Conservation (phyloP, 2,797 vertebrate species). For the Cephalopachus bancanus region DNA sequence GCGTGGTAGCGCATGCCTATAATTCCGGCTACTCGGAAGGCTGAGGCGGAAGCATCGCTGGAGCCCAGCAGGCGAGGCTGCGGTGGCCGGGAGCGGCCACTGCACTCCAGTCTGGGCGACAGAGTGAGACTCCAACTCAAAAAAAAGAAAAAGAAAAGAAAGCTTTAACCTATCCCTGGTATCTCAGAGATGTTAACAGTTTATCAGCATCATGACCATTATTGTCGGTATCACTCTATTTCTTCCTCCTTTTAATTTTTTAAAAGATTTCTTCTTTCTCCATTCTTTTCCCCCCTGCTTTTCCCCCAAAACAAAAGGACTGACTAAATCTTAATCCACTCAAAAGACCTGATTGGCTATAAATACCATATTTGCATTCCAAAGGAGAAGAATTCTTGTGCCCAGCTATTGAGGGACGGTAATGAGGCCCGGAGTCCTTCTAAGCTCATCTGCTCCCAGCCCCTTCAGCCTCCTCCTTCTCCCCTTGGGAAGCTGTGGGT, state of each 20-base stretch:
- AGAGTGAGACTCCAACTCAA: no score
- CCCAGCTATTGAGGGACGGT: background rate
- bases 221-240: background rate
- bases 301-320: background rate
- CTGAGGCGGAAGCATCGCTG: no score
- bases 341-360: background rate
- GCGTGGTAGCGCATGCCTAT: no score
- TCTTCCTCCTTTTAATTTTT: background rate
- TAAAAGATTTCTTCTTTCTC: background rate
- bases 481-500: background rate
- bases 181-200: background rate
- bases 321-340: background rate
- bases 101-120: no score
- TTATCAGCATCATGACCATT: no score
- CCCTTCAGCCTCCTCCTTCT: background rate
- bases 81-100: no score
- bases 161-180: background rate
- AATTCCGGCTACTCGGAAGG: no score
- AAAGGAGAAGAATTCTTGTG: background rate
- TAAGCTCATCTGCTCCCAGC: background rate
- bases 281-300: background rate
- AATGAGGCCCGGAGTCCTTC: background rate
- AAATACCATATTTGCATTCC: slow-evolving; percentile 6
- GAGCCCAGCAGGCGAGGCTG: no score
- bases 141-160: no score